Evolutionary conservation across 2,888 invertebrate genomes (phyloP).

Genomic region (Diaphora mendica): DNA sequence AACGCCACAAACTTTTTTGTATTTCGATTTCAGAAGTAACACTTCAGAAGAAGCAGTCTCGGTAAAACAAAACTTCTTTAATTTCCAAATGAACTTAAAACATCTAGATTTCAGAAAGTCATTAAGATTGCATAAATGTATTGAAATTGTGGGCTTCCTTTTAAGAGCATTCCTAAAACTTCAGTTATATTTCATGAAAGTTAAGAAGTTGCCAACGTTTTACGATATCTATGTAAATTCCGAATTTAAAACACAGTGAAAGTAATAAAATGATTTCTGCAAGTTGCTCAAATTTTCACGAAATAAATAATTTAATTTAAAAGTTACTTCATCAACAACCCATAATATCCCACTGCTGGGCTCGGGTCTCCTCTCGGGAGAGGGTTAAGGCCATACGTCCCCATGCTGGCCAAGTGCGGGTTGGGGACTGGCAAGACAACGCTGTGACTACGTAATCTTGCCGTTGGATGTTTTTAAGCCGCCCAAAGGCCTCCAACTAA

Average conservation of each 20-base stretch:
- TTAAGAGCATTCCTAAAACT: background rate
- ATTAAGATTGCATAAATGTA: conserved; percentile 6
- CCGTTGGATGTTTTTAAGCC: too few relatives aligned
- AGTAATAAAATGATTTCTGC: too few relatives aligned
- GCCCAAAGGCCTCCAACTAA: too few relatives aligned
- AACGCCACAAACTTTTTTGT: background rate
- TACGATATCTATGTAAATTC: background rate
- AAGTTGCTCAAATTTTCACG: too few relatives aligned
- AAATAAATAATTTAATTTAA: too few relatives aligned
- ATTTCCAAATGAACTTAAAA: conserved; percentile 7
- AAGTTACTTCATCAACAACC: too few relatives aligned
- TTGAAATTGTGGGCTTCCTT: conserved; percentile 8
- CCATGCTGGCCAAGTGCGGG: too few relatives aligned
- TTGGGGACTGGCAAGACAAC: too few relatives aligned
- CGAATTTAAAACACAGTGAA: background rate
- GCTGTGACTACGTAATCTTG: too few relatives aligned
- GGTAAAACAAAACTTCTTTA: background rate
- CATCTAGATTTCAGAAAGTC: conserved; percentile 14
- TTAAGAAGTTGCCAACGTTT: background rate
- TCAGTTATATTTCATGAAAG: background rate
- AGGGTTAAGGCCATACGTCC: too few relatives aligned
- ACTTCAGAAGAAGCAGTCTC: background rate
- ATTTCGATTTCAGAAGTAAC: background rate
- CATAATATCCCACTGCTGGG: too few relatives aligned
- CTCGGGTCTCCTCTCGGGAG: too few relatives aligned